Conservation (phyloP, 1,140 invertebrate genomes). For the Calephelis nemesis region DNA sequence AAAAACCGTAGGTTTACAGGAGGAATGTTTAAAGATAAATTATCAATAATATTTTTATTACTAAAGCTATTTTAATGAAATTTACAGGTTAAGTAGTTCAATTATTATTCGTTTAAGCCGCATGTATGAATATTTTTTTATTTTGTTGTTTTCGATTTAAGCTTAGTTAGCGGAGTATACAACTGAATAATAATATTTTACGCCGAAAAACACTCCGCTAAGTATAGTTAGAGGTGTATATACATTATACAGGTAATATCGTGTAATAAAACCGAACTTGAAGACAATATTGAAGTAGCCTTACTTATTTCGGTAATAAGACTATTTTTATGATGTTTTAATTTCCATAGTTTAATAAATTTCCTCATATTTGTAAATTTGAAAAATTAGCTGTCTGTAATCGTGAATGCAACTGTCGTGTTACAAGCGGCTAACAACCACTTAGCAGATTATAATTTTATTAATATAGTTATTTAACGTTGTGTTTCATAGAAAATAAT, state of each 20-base stretch:
- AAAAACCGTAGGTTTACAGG: slow-evolving; percentile 1
- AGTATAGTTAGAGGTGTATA: slow-evolving; percentile 5
- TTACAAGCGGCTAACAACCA: slow-evolving; percentile 3
- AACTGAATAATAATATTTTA: slow-evolving; percentile 1
- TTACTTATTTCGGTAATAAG: slow-evolving; percentile 1
- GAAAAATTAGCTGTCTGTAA: slow-evolving; percentile 4
- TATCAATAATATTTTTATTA: slow-evolving; percentile 3
- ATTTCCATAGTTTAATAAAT: slow-evolving; percentile 4
- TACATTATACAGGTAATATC: slow-evolving; percentile 4
- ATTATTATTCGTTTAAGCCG: slow-evolving; percentile 6
- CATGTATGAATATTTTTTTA: neutral
- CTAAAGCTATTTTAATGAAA: slow-evolving; percentile 2
- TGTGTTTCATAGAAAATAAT: slow-evolving; percentile 6
- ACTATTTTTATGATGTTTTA: neutral
- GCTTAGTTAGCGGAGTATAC: slow-evolving; percentile 3
- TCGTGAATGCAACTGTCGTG: slow-evolving; percentile 1
- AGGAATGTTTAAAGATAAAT: neutral
- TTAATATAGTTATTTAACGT: slow-evolving; percentile 2
- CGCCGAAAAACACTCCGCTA: slow-evolving; percentile 1
- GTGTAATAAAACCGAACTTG: slow-evolving; percentile 3
- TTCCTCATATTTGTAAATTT: slow-evolving; percentile 4
- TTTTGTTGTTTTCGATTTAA: slow-evolving; percentile 4
- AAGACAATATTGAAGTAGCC: slow-evolving; percentile 1
- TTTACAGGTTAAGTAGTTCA: slow-evolving; percentile 6
- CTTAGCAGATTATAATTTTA: slow-evolving; percentile 2